Evolutionary conservation across 1,140 invertebrate genomes (phyloP).

Genomic region (Melipona quadrifasciata): DNA sequence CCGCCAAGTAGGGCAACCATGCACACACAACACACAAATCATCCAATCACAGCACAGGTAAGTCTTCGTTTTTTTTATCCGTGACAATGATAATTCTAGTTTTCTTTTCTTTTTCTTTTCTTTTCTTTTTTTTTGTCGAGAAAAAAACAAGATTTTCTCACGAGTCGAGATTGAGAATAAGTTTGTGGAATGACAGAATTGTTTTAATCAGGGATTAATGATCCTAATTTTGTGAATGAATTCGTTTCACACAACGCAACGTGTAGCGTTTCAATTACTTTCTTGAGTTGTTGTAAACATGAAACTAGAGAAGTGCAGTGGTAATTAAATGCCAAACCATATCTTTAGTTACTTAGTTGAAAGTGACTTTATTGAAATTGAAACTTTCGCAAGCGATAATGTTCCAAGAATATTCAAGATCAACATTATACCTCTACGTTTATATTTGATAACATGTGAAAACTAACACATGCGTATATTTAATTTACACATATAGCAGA

Average conservation of each 20-base stretch:
- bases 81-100: not conserved
- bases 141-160: not conserved
- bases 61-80: conserved; percentile 27
- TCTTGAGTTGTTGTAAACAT: not conserved
- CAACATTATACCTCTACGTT: not conserved
- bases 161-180: not conserved
- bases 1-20: conserved; percentile 80
- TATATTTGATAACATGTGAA: not conserved
- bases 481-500: not conserved
- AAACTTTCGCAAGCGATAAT: not conserved
- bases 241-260: not conserved
- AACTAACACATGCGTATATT: not conserved
- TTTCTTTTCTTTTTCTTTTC: no score
- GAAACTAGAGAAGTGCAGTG: not conserved
- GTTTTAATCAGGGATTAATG: not conserved
- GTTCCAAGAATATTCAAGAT: not conserved
- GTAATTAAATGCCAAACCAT: not conserved
- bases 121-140: not conserved
- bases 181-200: not conserved
- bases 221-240: not conserved
- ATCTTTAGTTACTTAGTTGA: not conserved
- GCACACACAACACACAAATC: conserved; percentile 71
- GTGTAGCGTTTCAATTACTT: no score
- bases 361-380: not conserved
- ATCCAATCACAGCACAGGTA: conserved; percentile 78